Conservation (phyloP, 2,888 invertebrate genomes). For the Megamerina dolium region DNA sequence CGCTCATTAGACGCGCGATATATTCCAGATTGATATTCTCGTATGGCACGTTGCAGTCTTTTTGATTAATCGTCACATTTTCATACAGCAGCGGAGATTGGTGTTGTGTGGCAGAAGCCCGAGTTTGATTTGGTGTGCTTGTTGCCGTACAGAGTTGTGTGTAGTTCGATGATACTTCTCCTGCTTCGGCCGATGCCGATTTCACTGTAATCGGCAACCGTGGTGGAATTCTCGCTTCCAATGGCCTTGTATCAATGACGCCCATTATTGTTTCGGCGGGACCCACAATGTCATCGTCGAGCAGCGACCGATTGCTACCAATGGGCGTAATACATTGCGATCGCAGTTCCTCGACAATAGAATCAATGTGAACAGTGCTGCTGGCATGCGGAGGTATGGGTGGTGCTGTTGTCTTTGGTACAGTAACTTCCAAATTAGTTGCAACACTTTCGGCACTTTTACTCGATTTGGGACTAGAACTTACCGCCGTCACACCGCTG, state of each 20-base stretch:
- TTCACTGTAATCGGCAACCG: constrained; percentile 9
- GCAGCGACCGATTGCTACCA: constrained; percentile 24
- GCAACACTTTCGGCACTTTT: constrained; percentile 43
- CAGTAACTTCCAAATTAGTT: constrained; percentile 33
- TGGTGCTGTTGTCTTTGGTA: constrained; percentile 46
- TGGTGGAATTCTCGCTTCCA: constrained; percentile 43
- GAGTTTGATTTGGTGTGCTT: constrained; percentile 15
- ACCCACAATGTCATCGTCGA: constrained; percentile 54
- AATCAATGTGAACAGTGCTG: constrained; percentile 31
- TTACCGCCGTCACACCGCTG: constrained; percentile 1
- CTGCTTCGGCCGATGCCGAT: not conserved
- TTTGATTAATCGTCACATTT: constrained; percentile 50
- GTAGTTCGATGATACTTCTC: constrained; percentile 6
- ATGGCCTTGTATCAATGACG: constrained; percentile 58
- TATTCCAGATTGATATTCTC: constrained; percentile 89
- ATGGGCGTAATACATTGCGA: constrained; percentile 35
- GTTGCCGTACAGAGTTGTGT: constrained; percentile 21
- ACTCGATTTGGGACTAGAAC: constrained; percentile 14
- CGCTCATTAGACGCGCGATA: constrained; percentile 79
- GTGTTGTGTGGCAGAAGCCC: constrained; percentile 15
- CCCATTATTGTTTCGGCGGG: constrained; percentile 69
- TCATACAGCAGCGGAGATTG: constrained; percentile 47
- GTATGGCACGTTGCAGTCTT: constrained; percentile 59
- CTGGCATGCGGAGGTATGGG: constrained; percentile 47
- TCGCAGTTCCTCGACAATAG: constrained; percentile 41